phyloP scores from a whole-genome alignment of 2,888 invertebrate species.

The Esperia sulphurella region DNA sequence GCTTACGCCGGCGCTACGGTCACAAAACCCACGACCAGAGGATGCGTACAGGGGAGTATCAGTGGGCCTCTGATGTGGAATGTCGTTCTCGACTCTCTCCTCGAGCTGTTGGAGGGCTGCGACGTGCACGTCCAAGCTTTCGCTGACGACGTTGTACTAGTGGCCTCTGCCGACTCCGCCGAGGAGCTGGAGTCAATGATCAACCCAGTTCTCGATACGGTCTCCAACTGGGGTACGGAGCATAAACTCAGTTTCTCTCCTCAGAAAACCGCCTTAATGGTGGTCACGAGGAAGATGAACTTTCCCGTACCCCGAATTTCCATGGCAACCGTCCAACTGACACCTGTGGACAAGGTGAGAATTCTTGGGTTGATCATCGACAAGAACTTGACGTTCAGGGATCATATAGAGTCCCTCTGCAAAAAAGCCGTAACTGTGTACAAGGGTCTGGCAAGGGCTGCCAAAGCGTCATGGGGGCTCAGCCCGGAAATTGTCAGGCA shows the following conservation, averaged over 20 bases:
- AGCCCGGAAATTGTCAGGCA: too few relatives aligned
- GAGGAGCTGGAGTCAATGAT: not conserved
- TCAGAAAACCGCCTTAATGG: constrained; percentile 12
- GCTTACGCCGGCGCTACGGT: constrained; percentile 9
- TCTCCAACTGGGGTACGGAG: constrained; percentile 10
- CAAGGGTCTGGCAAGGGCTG: not conserved
- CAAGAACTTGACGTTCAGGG: not conserved
- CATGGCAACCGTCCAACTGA: constrained; percentile 1
- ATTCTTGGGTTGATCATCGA: not conserved
- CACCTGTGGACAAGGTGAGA: not conserved
- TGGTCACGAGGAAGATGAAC: constrained; percentile 13
- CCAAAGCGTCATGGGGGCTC: too few relatives aligned
- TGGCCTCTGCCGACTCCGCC: not conserved
- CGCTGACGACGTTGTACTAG: constrained; percentile 18
- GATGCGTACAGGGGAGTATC: constrained; percentile 16
- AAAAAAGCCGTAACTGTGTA: too few relatives aligned
- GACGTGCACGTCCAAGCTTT: constrained; percentile 16
- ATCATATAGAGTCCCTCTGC: not conserved
- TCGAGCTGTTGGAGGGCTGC: not conserved
- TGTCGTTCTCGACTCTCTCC: constrained; percentile 13
- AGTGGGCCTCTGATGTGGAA: constrained; percentile 19
- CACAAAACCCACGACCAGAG: constrained; percentile 9
- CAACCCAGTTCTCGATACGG: not conserved
- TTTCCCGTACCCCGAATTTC: constrained; percentile 6
- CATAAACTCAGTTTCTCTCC: constrained; percentile 15